phyloP scores from a whole-genome alignment of 2,113 vertebrate genomes.

The Trichechus manatus region DNA sequence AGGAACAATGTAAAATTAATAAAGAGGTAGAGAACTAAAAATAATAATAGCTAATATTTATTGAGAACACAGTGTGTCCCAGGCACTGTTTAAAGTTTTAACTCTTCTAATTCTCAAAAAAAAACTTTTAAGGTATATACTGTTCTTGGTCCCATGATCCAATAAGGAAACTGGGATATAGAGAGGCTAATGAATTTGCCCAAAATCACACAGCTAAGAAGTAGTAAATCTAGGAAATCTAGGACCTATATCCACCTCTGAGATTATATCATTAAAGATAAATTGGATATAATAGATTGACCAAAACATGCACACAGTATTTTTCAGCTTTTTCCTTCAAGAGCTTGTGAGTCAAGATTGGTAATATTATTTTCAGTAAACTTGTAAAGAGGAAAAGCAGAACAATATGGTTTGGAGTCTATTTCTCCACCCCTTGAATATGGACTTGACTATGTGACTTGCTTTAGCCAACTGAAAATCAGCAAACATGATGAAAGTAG shows the following conservation, averaged over 20 bases:
- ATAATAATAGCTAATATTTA: neutral
- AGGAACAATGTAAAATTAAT: conserved; percentile 25
- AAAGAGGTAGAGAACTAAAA: neutral
- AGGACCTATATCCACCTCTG: neutral
- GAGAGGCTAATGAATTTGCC: neutral
- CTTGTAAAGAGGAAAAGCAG: neutral
- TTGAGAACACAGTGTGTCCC: neutral
- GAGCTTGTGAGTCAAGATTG: neutral
- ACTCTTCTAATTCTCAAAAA: neutral
- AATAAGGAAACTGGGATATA: neutral
- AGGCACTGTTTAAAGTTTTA: neutral
- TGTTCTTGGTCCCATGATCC: neutral
- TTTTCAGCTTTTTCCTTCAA: neutral
- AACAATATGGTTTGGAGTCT: neutral
- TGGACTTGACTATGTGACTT: neutral
- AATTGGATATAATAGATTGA: neutral
- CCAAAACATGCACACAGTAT: neutral
- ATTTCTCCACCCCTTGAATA: neutral
- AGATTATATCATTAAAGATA: neutral
- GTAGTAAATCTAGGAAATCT: neutral
- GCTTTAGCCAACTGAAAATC: neutral
- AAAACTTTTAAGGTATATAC: neutral
- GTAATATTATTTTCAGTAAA: neutral
- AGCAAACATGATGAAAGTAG: neutral
- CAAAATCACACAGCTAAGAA: neutral